Evolutionary conservation across 2,113 vertebrate species (phyloP), one percentile per base, ranked within the genome.

Genomic region (Ictidomys tridecemlineatus): DNA sequence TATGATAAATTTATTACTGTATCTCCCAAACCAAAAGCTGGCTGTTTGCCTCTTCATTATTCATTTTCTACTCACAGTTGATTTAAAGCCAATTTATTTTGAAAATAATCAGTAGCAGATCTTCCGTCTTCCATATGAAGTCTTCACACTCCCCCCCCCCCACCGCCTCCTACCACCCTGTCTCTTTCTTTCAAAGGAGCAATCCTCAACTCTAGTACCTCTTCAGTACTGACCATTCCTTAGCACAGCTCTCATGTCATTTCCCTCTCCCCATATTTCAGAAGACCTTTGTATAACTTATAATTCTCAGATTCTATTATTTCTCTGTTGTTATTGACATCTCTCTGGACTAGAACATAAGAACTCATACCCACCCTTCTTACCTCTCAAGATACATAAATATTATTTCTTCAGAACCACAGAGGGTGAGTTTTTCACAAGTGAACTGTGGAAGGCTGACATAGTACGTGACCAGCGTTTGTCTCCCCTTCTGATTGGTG

Each of bases 1-100:
- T 92, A 28, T 58, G 39, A 58, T 94, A 76, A 96, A 89, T 96
- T 89, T 91, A 84, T 86, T 91, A 42, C 56, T 96, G 10, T 70
- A 80, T 58, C 63, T 87, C 53, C 76, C 79, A 89, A 83, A 42
- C 87, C 69, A 92, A 67, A 85, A 82, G 79, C 74, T 96, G 53
- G 20, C 69, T 51, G 13, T 87, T 89, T 93, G 53, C 17, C 42
- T 93, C 63, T 83, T 96, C 56, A 45, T 86, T 89, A 92, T 84
- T 96, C 70, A 77, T 61, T 80, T 82, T 85, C 39, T 87, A 37
- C 74, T 63, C 84, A 51, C 39, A 76, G 48, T 13, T 93, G 48
- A 95, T 56, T 96, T 88, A 90, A 92, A 94, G 56, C 18, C 70
- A 84, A 85, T 65, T 87, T 85, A 84, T 56, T 84, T 79, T 84